phyloP scores from a whole-genome alignment of 2,797 vertebrate genomes.

The Podarcis lilfordi region DNA sequence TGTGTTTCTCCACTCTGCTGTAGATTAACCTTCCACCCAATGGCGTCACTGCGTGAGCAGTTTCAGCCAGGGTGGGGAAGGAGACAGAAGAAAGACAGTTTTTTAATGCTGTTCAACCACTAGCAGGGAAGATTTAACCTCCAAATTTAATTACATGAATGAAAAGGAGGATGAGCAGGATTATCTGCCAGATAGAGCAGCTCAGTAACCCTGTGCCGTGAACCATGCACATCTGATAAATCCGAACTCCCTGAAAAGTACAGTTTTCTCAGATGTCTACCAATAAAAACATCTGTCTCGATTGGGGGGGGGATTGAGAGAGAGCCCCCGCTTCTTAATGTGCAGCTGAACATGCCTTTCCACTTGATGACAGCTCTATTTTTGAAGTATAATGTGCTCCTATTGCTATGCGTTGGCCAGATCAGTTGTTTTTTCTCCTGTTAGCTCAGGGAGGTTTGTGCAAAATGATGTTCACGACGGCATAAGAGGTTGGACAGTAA shows the following conservation, averaged over 20 bases:
- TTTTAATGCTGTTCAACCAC: not conserved
- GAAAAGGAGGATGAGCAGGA: slow-evolving; percentile 18
- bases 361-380: not conserved
- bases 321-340: not conserved
- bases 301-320: not conserved
- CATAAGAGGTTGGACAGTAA: not conserved
- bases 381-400: not conserved
- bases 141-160: slow-evolving; percentile 38
- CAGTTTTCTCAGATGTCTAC: not conserved
- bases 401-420: not conserved
- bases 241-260: not conserved
- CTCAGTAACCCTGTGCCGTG: not conserved
- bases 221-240: slow-evolving; percentile 16
- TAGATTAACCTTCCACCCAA: slow-evolving; percentile 28
- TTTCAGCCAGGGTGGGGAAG: not conserved
- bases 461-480: not conserved
- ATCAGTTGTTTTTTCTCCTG: not conserved
- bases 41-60: slow-evolving; percentile 15
- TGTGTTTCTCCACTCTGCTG: slow-evolving; percentile 35
- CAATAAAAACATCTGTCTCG: slow-evolving; percentile 23
- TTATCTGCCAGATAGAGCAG: slow-evolving; percentile 12
- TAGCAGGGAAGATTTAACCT: slow-evolving; percentile 29
- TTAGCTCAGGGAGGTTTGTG: not conserved
- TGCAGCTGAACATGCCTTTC: not conserved
- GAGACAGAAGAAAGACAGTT: not conserved